A percentile compares a stretch with the other conserved stretches of the same genome.
Evolutionary conservation across 2,113 vertebrate genomes (phyloP).

Genomic region (Tyrannus savana): DNA sequence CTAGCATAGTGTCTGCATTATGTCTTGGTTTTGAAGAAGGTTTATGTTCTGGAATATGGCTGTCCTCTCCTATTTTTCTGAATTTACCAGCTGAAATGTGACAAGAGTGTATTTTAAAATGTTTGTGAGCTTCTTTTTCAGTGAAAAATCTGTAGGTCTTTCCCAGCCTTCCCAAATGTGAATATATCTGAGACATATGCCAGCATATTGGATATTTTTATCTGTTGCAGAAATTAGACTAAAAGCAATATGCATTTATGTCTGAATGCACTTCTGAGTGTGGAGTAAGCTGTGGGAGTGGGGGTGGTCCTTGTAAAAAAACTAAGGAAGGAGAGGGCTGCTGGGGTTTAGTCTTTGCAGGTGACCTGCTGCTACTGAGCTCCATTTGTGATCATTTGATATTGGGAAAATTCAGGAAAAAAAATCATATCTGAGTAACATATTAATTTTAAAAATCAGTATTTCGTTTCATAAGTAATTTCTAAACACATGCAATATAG

Average conservation of each 20-base stretch:
- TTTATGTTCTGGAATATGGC: background rate
- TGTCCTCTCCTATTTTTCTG: background rate
- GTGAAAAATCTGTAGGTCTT: conserved; percentile 14
- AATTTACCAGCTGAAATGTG: background rate
- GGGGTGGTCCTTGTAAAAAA: background rate
- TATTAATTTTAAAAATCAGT: background rate
- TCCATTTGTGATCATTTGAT: background rate
- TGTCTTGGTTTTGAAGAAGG: background rate
- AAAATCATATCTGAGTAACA: background rate
- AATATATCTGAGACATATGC: background rate
- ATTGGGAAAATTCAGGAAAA: background rate
- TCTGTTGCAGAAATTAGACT: background rate
- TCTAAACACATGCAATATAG: background rate
- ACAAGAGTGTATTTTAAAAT: background rate
- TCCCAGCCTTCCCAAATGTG: conserved; percentile 5
- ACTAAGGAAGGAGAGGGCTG: background rate
- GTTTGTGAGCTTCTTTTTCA: background rate
- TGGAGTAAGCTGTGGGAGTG: background rate
- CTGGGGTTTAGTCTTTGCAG: background rate
- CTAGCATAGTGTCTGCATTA: background rate
- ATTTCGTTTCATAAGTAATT: background rate
- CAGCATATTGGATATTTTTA: background rate
- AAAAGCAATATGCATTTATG: conserved; percentile 2
- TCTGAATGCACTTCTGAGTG: background rate
- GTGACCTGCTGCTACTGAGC: background rate